phyloP scores from a whole-genome alignment of 2,888 invertebrate species.

The Gortyna flavago region DNA sequence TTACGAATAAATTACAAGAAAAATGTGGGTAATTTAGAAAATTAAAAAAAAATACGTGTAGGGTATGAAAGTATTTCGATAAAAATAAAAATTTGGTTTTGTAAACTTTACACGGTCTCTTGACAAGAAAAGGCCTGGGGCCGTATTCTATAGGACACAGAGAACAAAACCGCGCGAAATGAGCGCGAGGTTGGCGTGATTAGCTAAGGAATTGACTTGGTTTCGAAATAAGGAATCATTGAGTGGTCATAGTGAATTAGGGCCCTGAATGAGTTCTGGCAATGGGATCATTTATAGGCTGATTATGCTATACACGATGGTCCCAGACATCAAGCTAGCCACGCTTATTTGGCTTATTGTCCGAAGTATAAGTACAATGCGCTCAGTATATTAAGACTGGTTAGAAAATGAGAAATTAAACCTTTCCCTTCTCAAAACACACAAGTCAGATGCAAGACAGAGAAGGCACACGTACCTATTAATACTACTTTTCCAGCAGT shows the following conservation, averaged over 20 bases:
- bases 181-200: too few relatives aligned
- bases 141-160: too few relatives aligned
- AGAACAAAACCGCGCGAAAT: too few relatives aligned
- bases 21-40: conserved; percentile 48
- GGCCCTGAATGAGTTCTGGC: not conserved
- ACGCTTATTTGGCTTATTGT: too few relatives aligned
- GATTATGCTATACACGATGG: not conserved
- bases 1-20: conserved; percentile 39
- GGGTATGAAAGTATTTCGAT: not conserved
- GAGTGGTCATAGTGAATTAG: not conserved
- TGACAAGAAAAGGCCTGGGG: not conserved
- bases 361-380: not conserved
- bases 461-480: too few relatives aligned
- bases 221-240: not conserved
- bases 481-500: too few relatives aligned
- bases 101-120: too few relatives aligned
- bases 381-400: not conserved
- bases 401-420: not conserved
- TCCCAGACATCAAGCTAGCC: not conserved
- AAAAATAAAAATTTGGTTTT: not conserved
- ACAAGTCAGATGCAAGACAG: not conserved
- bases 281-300: not conserved
- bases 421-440: not conserved
- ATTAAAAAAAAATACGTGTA: not conserved
- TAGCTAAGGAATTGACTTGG: not conserved